Conservation (phyloP, 2,113 vertebrate species). For the Chloropsis hardwickii region DNA sequence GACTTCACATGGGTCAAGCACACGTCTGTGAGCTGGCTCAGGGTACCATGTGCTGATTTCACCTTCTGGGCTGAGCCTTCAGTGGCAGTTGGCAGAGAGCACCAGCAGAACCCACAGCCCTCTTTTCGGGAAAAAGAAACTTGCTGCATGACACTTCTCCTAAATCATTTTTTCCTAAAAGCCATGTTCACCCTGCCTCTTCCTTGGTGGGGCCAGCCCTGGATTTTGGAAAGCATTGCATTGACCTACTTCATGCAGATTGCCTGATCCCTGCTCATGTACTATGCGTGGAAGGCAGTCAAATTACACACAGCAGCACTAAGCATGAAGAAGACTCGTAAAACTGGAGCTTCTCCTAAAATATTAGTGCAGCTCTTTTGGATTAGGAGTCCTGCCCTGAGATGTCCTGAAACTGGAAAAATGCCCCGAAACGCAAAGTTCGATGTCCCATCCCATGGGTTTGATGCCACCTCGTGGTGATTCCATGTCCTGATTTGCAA, state of each 20-base stretch:
- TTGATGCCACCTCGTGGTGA: conserved; percentile 57
- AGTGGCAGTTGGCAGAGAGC: neutral
- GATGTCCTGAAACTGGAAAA: neutral
- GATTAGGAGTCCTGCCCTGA: neutral
- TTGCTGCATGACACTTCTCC: neutral
- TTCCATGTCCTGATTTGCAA: neutral
- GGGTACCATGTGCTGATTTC: neutral
- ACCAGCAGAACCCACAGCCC: neutral
- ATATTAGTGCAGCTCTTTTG: neutral
- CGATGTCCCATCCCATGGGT: neutral
- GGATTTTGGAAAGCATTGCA: neutral
- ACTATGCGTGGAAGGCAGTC: neutral
- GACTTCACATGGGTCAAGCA: neutral
- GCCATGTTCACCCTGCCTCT: neutral
- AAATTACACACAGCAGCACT: neutral
- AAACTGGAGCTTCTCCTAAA: neutral
- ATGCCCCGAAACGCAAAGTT: fast-evolving
- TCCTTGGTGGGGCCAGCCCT: neutral
- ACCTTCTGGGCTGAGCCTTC: neutral
- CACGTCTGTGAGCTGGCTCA: neutral
- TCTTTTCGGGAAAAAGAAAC: neutral
- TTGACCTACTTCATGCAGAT: neutral
- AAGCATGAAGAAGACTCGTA: neutral
- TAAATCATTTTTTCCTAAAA: neutral
- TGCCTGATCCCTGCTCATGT: neutral